Conservation (phyloP, 2,888 invertebrate species). For the Orchesella flavescens region DNA sequence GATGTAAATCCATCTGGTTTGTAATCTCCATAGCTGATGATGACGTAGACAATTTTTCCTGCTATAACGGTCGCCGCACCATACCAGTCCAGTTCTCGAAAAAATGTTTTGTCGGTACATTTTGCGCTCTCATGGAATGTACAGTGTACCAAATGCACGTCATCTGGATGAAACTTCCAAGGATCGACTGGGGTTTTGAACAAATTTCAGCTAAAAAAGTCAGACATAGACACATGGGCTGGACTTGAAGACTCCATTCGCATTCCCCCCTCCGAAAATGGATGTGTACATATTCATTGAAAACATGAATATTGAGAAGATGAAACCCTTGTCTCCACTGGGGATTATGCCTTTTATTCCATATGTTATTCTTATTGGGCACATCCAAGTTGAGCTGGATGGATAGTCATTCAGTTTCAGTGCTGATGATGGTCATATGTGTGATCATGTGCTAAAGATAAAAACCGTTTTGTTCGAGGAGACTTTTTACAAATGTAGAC, state of each 20-base stretch:
- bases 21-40: too few relatives aligned
- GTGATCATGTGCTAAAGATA: not conserved
- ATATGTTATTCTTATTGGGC: not conserved
- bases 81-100: too few relatives aligned
- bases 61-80: too few relatives aligned
- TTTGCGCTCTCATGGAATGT: too few relatives aligned
- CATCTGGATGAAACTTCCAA: too few relatives aligned
- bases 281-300: slow-evolving; percentile 18
- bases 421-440: not conserved
- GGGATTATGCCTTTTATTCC: not conserved
- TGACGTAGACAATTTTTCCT: too few relatives aligned
- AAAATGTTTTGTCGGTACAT: too few relatives aligned
- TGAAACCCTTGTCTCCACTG: slow-evolving; percentile 15
- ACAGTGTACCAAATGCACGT: too few relatives aligned
- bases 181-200: too few relatives aligned
- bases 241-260: slow-evolving; percentile 53
- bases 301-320: slow-evolving; percentile 54
- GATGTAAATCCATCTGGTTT: too few relatives aligned
- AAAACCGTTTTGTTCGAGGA: too few relatives aligned
- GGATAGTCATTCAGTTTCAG: not conserved
- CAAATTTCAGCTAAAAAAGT: too few relatives aligned
- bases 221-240: slow-evolving; percentile 44
- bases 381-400: not conserved
- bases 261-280: slow-evolving; percentile 15
- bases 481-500: not conserved